Percentiles rank a stretch among this genome's conserved stretches.
phyloP scores from a whole-genome alignment of 1,140 invertebrate genomes.

The Pogonomyrmex californicus region DNA sequence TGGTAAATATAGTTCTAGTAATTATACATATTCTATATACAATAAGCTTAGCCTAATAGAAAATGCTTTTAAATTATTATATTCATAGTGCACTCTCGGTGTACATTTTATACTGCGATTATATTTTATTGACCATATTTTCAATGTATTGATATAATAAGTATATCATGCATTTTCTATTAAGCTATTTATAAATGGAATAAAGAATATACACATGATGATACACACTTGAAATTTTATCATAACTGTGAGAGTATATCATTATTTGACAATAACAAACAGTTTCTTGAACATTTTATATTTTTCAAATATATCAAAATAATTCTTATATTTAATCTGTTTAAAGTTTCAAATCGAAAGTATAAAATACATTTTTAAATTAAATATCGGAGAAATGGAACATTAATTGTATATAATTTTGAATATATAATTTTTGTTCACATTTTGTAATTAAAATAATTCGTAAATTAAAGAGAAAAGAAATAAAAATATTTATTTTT shows the following conservation, averaged over 20 bases:
- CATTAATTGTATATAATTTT: background rate
- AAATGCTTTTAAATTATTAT: constrained; percentile 44
- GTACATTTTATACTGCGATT: background rate
- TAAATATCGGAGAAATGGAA: constrained; percentile 17
- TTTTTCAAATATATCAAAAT: constrained; percentile 51
- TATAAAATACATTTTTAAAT: constrained; percentile 59
- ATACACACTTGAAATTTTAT: constrained; percentile 62
- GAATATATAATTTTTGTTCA: constrained; percentile 54
- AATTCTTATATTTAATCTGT: constrained; percentile 53
- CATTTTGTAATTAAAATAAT: constrained; percentile 36
- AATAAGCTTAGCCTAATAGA: constrained; percentile 32
- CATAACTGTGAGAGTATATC: constrained; percentile 54
- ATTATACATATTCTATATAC: constrained; percentile 10
- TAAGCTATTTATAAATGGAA: constrained; percentile 55
- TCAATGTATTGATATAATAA: constrained; percentile 13
- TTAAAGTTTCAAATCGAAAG: constrained; percentile 34
- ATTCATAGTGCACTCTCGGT: background rate
- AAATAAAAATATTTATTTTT: constrained; percentile 41
- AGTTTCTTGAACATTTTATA: constrained; percentile 68
- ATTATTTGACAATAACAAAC: constrained; percentile 71
- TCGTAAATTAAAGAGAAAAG: constrained; percentile 51
- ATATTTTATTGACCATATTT: constrained; percentile 32
- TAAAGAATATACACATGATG: constrained; percentile 6
- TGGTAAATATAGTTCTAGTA: constrained; percentile 49
- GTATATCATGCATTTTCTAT: constrained; percentile 67